Conservation (phyloP, 2,888 invertebrate genomes). For the Erynnis tages region DNA sequence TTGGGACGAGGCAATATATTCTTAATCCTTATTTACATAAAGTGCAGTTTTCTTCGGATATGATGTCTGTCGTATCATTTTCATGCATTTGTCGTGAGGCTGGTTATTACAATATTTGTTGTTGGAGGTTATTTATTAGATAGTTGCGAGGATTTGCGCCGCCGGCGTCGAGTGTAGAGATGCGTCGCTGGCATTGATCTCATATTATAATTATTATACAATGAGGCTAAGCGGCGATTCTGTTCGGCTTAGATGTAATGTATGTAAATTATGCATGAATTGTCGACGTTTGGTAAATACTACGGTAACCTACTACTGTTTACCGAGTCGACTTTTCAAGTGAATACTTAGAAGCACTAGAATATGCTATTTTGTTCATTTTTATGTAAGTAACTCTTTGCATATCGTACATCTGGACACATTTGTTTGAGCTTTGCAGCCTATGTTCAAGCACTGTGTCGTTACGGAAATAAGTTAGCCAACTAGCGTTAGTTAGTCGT, state of each 20-base stretch:
- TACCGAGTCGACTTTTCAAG: background rate
- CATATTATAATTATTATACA: conserved; percentile 41
- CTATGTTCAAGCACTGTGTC: too few relatives aligned
- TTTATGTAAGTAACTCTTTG: background rate
- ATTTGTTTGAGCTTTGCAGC: too few relatives aligned
- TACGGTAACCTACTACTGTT: conserved; percentile 3
- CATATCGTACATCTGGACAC: too few relatives aligned
- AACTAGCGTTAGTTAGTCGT: too few relatives aligned
- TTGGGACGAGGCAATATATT: conserved; percentile 47
- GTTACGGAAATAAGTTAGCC: too few relatives aligned
- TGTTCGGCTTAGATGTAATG: conserved; percentile 43
- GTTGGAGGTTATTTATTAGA: conserved; percentile 72
- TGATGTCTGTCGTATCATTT: conserved; percentile 38
- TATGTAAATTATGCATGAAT: conserved; percentile 45
- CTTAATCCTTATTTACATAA: conserved; percentile 46
- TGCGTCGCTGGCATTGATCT: conserved; percentile 59
- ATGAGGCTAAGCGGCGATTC: conserved; percentile 27
- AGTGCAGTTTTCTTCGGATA: conserved; percentile 52
- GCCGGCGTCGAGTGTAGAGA: conserved; percentile 50
- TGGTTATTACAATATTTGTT: conserved; percentile 77
- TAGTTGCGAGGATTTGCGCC: conserved; percentile 56
- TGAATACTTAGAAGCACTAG: background rate
- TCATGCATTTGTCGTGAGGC: conserved; percentile 43
- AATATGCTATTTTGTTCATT: background rate
- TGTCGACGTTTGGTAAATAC: background rate